A percentile compares a stretch with the other conserved stretches of the same genome.
Evolutionary conservation across 2,888 invertebrate genomes (phyloP).

Genomic region (Platycheirus albimanus): DNA sequence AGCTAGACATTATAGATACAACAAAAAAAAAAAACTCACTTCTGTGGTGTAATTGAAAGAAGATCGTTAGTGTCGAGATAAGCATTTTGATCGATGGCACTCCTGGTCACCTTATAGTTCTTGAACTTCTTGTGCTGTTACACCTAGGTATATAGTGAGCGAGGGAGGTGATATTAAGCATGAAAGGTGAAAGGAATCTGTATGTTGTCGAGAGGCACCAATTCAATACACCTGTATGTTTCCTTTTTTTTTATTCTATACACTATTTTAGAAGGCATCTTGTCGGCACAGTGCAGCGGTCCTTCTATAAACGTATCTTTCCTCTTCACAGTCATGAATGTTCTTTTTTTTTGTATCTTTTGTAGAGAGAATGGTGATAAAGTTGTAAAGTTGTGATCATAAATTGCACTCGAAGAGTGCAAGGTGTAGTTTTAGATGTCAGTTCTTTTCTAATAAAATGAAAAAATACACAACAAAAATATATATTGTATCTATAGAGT

Average conservation of each 20-base stretch:
- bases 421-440: conserved; percentile 74
- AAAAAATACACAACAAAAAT: neutral
- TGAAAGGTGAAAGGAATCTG: conserved; percentile 44
- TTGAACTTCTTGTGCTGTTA: conserved; percentile 14
- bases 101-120: conserved; percentile 59
- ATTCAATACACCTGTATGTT: conserved; percentile 37
- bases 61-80: conserved; percentile 73
- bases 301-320: conserved; percentile 48
- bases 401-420: conserved; percentile 70
- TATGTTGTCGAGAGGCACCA: conserved; percentile 22
- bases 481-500: neutral
- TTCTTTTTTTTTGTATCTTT: conserved; percentile 53
- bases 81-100: conserved; percentile 73
- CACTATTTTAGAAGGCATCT: conserved; percentile 45
- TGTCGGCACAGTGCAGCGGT: conserved; percentile 43
- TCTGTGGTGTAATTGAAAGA: conserved; percentile 72
- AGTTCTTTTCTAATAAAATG: conserved; percentile 34
- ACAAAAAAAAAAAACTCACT: conserved; percentile 47
- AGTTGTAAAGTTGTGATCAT: conserved; percentile 74
- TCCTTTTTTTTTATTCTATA: conserved; percentile 30
- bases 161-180: conserved; percentile 46
- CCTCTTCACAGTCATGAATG: conserved; percentile 43
- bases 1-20: conserved; percentile 10
- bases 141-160: too few species aligned
- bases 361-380: conserved; percentile 64